Percentiles rank a stretch among this genome's conserved stretches.
Evolutionary conservation across 1,140 invertebrate species (phyloP).

Genomic region (Plectrocnemia conspersa): DNA sequence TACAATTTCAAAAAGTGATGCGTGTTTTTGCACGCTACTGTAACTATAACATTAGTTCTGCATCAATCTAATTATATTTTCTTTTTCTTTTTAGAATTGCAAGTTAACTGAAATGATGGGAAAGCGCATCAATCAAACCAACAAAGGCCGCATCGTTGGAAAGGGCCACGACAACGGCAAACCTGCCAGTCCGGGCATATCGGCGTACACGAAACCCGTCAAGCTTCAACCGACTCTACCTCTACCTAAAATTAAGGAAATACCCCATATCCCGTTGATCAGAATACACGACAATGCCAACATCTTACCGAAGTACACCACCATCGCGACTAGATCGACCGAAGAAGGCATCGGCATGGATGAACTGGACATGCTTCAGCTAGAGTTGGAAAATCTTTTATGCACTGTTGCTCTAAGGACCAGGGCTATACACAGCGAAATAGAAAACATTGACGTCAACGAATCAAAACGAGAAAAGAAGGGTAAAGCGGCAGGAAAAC

Average conservation of each 20-base stretch:
- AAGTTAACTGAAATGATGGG: conserved; percentile 43
- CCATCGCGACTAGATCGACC: conserved; percentile 44
- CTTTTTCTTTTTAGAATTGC: neutral
- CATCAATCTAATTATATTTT: no score
- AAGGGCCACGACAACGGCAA: conserved; percentile 49
- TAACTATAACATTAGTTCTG: no score
- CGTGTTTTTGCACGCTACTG: no score
- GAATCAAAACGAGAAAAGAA: conserved; percentile 64
- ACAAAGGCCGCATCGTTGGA: conserved; percentile 45
- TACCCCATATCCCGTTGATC: conserved; percentile 37
- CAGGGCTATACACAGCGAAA: conserved; percentile 71
- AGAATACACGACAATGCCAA: conserved; percentile 39
- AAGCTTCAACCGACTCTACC: conserved; percentile 43
- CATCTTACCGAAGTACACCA: conserved; percentile 43
- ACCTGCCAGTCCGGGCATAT: conserved; percentile 48
- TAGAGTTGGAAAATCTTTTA: conserved; percentile 82
- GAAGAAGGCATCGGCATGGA: conserved; percentile 58
- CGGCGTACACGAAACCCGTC: conserved; percentile 47
- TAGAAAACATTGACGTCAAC: conserved; percentile 62
- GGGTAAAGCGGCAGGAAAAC: conserved; percentile 54
- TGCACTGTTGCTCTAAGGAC: conserved; percentile 74
- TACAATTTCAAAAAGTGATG: no score
- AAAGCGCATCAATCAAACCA: conserved; percentile 51
- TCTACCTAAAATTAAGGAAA: conserved; percentile 21
- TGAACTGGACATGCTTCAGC: conserved; percentile 79